Percentiles rank a stretch among this genome's conserved stretches.
These are phyloP conservation scores for Limanda limanda DNA, from an alignment of 2,113 vertebrate genomes.

Conservation along the genomic window DNA sequence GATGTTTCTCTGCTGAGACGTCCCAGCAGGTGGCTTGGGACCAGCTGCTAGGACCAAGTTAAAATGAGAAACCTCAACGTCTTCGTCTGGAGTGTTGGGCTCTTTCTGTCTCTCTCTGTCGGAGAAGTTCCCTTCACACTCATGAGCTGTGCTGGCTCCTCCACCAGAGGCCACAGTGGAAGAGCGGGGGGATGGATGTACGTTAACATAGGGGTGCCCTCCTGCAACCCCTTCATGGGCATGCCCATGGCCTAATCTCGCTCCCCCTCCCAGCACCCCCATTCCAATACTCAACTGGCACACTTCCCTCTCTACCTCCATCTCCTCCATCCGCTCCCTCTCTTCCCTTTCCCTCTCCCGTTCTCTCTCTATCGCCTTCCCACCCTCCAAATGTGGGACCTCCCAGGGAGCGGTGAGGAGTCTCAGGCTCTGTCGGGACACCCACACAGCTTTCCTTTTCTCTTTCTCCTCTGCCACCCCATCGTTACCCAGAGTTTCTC, in stretches of 20 bases:
- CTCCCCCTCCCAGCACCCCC: constrained; percentile 71
- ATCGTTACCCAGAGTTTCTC: constrained; percentile 32
- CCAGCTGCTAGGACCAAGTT: constrained; percentile 68
- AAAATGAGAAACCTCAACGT: constrained; percentile 80
- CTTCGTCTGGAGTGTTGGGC: constrained; percentile 78
- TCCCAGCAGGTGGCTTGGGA: constrained; percentile 46
- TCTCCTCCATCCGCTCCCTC: constrained; percentile 80
- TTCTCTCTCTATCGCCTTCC: constrained; percentile 76
- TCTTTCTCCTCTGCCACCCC: constrained; percentile 57
- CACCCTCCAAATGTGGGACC: constrained; percentile 75
- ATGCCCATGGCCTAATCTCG: constrained; percentile 64
- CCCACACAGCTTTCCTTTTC: constrained; percentile 81
- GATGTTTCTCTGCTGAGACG: constrained; percentile 72
- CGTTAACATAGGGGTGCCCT: constrained; percentile 65
- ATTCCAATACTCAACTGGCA: constrained; percentile 88
- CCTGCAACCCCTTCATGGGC: constrained; percentile 56
- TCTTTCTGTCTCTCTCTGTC: constrained; percentile 72
- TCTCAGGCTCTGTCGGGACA: constrained; percentile 87
- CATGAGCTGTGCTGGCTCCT: constrained; percentile 26
- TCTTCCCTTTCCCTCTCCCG: constrained; percentile 81
- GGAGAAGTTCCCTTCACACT: constrained; percentile 42
- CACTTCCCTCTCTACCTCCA: constrained; percentile 86
- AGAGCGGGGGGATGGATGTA: constrained; percentile 65
- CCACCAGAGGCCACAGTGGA: constrained; percentile 47
- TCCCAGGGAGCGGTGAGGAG: constrained; percentile 88